Percentiles rank a stretch among this genome's conserved stretches.
Evolutionary conservation across 2,888 invertebrate genomes (phyloP).

Genomic region (Frankliniella fusca): DNA sequence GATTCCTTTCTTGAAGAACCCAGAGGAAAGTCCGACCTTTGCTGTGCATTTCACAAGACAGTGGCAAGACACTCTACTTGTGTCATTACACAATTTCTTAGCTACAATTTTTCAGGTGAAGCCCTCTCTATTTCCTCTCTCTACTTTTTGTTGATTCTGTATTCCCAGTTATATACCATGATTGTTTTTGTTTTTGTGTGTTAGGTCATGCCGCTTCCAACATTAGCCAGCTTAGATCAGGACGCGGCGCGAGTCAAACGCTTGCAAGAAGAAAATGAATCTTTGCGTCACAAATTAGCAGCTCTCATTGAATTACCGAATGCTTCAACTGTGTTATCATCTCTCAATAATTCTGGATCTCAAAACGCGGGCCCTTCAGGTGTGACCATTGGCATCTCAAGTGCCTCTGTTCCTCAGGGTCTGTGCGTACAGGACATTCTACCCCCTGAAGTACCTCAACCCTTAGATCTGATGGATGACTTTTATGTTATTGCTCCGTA

Average conservation of each 20-base stretch:
- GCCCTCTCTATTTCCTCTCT: slow-evolving; percentile 36
- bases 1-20: slow-evolving; percentile 84
- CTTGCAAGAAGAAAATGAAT: slow-evolving; percentile 78
- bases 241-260: slow-evolving; percentile 74
- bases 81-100: slow-evolving; percentile 88
- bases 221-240: slow-evolving; percentile 78
- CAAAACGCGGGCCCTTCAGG: not conserved
- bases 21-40: slow-evolving; percentile 85
- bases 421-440: slow-evolving; percentile 34
- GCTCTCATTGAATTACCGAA: slow-evolving; percentile 49
- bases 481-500: slow-evolving; percentile 86
- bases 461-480: slow-evolving; percentile 80
- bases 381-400: not conserved
- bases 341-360: slow-evolving; percentile 30
- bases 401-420: not conserved
- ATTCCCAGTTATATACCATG: no score
- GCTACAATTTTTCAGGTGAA: slow-evolving; percentile 75
- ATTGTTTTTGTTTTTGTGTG: slow-evolving; percentile 40
- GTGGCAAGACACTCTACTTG: slow-evolving; percentile 91
- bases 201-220: slow-evolving; percentile 82
- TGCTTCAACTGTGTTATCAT: slow-evolving; percentile 33
- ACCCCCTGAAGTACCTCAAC: slow-evolving; percentile 59
- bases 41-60: slow-evolving; percentile 84
- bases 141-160: slow-evolving; percentile 29
- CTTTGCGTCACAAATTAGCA: slow-evolving; percentile 57